Conservation (phyloP, 2,888 invertebrate genomes). For the Zelleria hepariella region DNA sequence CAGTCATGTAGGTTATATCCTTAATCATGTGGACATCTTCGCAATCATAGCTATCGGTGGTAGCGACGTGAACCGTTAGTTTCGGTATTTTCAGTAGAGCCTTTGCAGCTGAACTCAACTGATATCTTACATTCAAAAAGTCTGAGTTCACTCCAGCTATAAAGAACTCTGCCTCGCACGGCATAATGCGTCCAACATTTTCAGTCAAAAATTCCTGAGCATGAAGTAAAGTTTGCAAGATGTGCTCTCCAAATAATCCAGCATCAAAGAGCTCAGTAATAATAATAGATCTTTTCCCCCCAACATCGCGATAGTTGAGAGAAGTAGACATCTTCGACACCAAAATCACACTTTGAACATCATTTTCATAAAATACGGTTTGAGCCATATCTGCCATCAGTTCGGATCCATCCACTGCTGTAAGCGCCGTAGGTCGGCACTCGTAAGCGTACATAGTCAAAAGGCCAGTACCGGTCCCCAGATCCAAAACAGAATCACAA, state of each 20-base stretch:
- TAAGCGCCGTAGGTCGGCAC: slow-evolving; percentile 66
- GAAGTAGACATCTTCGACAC: slow-evolving; percentile 74
- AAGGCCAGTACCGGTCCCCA: slow-evolving; percentile 84
- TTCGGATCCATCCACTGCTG: slow-evolving; percentile 78
- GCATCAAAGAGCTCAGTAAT: slow-evolving; percentile 87
- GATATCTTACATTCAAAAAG: slow-evolving; percentile 58
- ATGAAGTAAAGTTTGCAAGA: slow-evolving; percentile 76
- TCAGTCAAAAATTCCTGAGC: slow-evolving; percentile 76
- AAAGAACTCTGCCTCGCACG: slow-evolving; percentile 74
- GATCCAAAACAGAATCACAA: slow-evolving; percentile 74
- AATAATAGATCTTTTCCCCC: slow-evolving; percentile 72
- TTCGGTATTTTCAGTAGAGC: slow-evolving; percentile 32
- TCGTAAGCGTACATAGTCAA: slow-evolving; percentile 77
- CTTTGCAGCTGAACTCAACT: slow-evolving; percentile 36
- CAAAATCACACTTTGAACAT: slow-evolving; percentile 48
- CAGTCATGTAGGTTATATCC: slow-evolving; percentile 72
- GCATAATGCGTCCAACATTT: slow-evolving; percentile 68
- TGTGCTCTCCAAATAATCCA: slow-evolving; percentile 82
- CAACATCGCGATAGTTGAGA: slow-evolving; percentile 64
- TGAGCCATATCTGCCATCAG: slow-evolving; percentile 74
- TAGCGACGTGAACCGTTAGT: slow-evolving; percentile 35
- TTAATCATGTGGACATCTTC: slow-evolving; percentile 74
- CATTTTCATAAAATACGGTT: slow-evolving; percentile 67
- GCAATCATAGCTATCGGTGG: slow-evolving; percentile 76
- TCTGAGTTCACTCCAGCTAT: slow-evolving; percentile 74